Evolutionary conservation across 2,113 vertebrate species (phyloP).

Genomic region (Gadus chalcogrammus): DNA sequence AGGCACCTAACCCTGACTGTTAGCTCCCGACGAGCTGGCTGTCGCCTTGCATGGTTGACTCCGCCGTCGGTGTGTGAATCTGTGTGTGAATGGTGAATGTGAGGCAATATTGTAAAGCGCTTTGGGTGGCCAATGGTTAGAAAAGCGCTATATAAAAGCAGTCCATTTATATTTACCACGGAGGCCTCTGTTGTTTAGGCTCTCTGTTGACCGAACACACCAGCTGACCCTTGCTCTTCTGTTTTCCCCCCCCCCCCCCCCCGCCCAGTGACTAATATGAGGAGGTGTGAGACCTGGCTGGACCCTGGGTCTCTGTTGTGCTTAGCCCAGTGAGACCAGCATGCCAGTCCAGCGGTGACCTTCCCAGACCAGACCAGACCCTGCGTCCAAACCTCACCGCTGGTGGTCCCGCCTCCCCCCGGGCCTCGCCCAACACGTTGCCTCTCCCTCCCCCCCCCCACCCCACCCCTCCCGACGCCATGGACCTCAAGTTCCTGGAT

Average conservation of each 20-base stretch:
- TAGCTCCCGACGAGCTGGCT: too few relatives aligned
- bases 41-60: too few relatives aligned
- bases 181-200: background rate
- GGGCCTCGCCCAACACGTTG: constrained; percentile 12
- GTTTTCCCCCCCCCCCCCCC: constrained; percentile 9
- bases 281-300: constrained; percentile 65
- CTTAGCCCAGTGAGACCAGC: constrained; percentile 51
- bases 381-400: constrained; percentile 42
- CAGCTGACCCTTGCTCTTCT: background rate
- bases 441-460: constrained; percentile 26
- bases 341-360: constrained; percentile 65
- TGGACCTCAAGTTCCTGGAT: constrained; percentile 58
- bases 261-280: constrained; percentile 73
- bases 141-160: too few relatives aligned
- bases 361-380: background rate
- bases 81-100: too few relatives aligned
- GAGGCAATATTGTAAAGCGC: too few relatives aligned
- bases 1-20: too few relatives aligned
- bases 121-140: too few relatives aligned
- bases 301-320: constrained; percentile 54
- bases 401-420: constrained; percentile 1
- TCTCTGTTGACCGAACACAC: background rate
- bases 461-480: constrained; percentile 43
- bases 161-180: too few relatives aligned
- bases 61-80: too few relatives aligned